Evolutionary conservation across 2,888 invertebrate genomes (phyloP).

Genomic region (Drosophila greeni): DNA sequence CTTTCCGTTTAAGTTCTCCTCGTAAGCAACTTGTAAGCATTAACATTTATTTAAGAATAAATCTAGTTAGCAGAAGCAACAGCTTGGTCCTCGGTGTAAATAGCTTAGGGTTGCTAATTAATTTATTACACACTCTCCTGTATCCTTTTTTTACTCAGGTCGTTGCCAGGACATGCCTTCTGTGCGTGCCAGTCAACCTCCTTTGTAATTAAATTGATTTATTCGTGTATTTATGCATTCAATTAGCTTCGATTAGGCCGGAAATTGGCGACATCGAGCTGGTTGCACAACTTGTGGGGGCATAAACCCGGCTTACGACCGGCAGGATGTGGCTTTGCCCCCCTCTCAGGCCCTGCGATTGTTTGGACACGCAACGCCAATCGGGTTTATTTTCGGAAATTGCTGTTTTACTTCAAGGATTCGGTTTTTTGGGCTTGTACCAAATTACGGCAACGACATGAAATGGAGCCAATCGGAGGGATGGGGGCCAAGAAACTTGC

Average conservation of each 20-base stretch:
- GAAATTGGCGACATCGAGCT: constrained; percentile 24
- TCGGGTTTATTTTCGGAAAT: constrained; percentile 67
- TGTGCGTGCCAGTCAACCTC: constrained; percentile 33
- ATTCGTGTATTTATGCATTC: constrained; percentile 46
- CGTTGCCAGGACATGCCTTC: too few relatives aligned
- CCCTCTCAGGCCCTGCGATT: too few relatives aligned
- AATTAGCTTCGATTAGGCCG: constrained; percentile 46
- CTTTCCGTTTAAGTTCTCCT: not conserved
- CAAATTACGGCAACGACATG: constrained; percentile 41
- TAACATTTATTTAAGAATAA: constrained; percentile 4
- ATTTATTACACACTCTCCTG: constrained; percentile 16
- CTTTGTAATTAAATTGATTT: constrained; percentile 53
- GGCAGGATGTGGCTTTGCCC: too few relatives aligned
- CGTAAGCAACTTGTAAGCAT: not conserved
- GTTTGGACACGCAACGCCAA: constrained; percentile 59
- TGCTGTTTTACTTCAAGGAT: constrained; percentile 66
- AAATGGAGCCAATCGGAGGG: constrained; percentile 23
- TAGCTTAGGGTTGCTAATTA: constrained; percentile 20
- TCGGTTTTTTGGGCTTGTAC: constrained; percentile 40
- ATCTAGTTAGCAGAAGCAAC: not conserved
- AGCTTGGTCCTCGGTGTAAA: constrained; percentile 9
- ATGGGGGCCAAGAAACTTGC: constrained; percentile 3
- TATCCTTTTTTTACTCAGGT: not conserved
- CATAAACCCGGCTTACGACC: constrained; percentile 1
- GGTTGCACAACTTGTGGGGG: constrained; percentile 34